Conservation (phyloP, 2,797 vertebrate species). For the Novumbra hubbsi region DNA sequence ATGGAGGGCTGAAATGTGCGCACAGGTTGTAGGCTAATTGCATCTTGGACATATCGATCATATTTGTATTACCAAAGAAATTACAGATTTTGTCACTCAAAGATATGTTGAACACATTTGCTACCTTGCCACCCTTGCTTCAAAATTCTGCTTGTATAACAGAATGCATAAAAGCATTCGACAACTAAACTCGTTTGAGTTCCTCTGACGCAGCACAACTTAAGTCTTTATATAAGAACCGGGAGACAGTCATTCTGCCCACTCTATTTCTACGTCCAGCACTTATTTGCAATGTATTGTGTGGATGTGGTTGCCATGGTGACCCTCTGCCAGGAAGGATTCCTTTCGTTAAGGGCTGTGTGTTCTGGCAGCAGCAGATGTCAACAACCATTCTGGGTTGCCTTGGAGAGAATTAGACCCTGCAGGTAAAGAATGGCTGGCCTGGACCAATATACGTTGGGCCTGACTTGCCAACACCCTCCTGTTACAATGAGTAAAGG, state of each 20-base stretch:
- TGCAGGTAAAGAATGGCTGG: neutral
- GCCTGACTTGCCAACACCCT: neutral
- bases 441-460: neutral
- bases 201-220: neutral
- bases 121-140: neutral
- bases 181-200: neutral
- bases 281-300: slow-evolving; percentile 16
- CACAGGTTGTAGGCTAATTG: neutral
- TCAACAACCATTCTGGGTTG: slow-evolving; percentile 15
- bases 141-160: neutral
- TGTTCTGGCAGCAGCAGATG: slow-evolving; percentile 9
- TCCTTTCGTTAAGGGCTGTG: slow-evolving; percentile 13
- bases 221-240: neutral
- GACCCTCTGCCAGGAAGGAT: slow-evolving; percentile 31
- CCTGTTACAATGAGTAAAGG: neutral
- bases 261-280: neutral
- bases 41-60: neutral
- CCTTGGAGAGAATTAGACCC: neutral
- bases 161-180: neutral
- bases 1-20: neutral
- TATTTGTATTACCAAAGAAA: neutral
- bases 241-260: neutral
- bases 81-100: neutral
- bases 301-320: slow-evolving; percentile 36
- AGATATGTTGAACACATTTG: neutral